Base-by-base conservation (phyloP, 2,113 vertebrate genomes). In the Tautogolabrus adspersus region DNA sequence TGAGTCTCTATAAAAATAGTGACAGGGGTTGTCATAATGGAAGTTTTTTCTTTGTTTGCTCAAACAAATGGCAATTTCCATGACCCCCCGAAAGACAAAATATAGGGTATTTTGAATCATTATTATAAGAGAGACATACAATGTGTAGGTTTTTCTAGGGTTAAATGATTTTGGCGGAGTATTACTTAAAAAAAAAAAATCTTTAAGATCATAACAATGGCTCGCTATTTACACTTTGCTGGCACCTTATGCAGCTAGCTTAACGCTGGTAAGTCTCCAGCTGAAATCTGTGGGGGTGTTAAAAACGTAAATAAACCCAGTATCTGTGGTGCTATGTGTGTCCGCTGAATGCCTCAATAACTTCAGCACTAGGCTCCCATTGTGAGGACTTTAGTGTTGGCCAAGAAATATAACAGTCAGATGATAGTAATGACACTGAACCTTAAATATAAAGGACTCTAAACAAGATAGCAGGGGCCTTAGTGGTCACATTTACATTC, bases 251-350 rank as follows among this genome's bases (percentile, higher is more conserved):
- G 40, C 63, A 60, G 21, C 15, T 73, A 69, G 49, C 65, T 77
- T 64, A 66, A 70, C 66, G 68, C 74, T 85, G 82, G 82, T 71
- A 55, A 64, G 79, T 13, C 70, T 88, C 85, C 83, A 85, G 87
- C 76, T 82, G 81, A 64, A 89, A 64, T 75, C 76, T 54, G 92
- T 92, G 88, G 92, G 91, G 87, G 92, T 92, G 89, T 84, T 87
- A 91, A 77, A 54, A 84, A 46, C 84, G 87, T 78, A 90, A 92
- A 93, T 93, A 93, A 85, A 88, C 18, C 10, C 18, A 22, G 59
- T 65, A 80, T 71, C 58, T 75, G 67, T 72, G 72, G 64, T 69
- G 84, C 58, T 62, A 84, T 78, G 66, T 54, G 70, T 65, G 79
- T 72, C 64, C 56, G 77, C 75, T 82, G 89, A 78, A 88, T 91